These are phyloP conservation scores for Nemotelus pantherinus DNA, from an alignment of 2,888 invertebrate genomes.

Conservation along the genomic window DNA sequence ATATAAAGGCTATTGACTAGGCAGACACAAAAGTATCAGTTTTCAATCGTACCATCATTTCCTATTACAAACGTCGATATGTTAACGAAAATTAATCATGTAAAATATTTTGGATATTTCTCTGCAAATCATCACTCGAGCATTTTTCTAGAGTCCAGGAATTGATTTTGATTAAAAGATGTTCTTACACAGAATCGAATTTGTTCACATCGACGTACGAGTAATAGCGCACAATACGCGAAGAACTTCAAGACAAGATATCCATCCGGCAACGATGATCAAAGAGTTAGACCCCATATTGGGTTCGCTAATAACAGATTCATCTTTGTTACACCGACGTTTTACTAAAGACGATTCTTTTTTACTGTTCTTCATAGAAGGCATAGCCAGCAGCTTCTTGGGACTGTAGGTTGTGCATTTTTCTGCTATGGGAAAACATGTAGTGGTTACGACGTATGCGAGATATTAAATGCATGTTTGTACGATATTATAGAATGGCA, in stretches of 20 bases:
- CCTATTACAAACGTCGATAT: background rate
- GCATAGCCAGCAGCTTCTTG: background rate
- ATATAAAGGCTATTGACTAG: too few species aligned
- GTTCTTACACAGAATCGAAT: background rate
- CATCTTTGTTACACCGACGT: conserved; percentile 1
- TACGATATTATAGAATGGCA: background rate
- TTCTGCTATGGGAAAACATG: too few species aligned
- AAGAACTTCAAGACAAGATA: background rate
- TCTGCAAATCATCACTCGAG: background rate
- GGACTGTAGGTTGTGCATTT: background rate
- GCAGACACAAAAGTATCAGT: too few species aligned
- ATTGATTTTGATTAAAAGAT: background rate
- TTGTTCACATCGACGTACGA: background rate
- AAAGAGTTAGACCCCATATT: conserved; percentile 17
- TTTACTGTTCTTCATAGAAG: background rate
- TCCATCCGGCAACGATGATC: conserved; percentile 10
- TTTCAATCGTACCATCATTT: background rate
- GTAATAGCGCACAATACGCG: background rate
- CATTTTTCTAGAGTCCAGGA: background rate
- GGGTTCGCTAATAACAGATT: background rate
- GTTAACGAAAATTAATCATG: conserved; percentile 21
- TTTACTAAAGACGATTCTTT: background rate
- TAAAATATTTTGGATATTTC: background rate
- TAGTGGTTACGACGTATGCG: background rate
- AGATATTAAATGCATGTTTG: background rate